A percentile compares a stretch with the other conserved stretches of the same genome.
These are phyloP conservation scores for Hozukius guyotensis DNA, from an alignment of 2,797 vertebrate species.

Conservation along the genomic window DNA sequence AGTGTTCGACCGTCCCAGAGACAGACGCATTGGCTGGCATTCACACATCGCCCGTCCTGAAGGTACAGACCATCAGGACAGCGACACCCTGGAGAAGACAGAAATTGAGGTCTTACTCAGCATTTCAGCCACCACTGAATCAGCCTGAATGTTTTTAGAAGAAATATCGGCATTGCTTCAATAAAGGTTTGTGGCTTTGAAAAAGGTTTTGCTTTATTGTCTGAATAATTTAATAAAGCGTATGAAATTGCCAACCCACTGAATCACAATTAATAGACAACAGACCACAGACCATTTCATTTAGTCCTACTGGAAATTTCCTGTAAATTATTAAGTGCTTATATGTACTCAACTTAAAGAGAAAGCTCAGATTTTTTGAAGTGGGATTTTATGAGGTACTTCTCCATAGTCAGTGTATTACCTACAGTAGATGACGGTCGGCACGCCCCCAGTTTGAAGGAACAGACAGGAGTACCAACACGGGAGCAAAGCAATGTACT, in stretches of 20 bases:
- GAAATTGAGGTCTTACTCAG: neutral
- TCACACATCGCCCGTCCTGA: slow-evolving; percentile 83
- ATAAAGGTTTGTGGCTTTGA: neutral
- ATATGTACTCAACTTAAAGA: too few relatives aligned
- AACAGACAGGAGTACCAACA: neutral
- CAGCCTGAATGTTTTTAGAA: neutral
- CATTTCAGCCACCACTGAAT: neutral
- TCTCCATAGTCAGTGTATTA: too few relatives aligned
- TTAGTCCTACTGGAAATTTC: neutral
- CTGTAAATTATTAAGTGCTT: neutral
- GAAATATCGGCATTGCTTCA: neutral
- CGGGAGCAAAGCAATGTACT: neutral
- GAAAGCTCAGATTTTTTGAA: too few relatives aligned
- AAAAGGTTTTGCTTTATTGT: neutral
- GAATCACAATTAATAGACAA: neutral
- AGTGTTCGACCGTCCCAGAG: slow-evolving; percentile 68
- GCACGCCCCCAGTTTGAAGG: accelerated
- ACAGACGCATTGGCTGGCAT: slow-evolving; percentile 85
- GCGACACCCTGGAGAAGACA: slow-evolving; percentile 82
- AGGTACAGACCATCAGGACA: slow-evolving; percentile 85
- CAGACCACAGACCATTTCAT: accelerated
- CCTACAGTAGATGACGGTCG: too few relatives aligned
- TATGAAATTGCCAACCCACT: neutral
- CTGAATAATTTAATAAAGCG: neutral
- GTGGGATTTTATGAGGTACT: too few relatives aligned